phyloP scores from a whole-genome alignment of 2,797 vertebrate species.

The Pangasius mekongensis region DNA sequence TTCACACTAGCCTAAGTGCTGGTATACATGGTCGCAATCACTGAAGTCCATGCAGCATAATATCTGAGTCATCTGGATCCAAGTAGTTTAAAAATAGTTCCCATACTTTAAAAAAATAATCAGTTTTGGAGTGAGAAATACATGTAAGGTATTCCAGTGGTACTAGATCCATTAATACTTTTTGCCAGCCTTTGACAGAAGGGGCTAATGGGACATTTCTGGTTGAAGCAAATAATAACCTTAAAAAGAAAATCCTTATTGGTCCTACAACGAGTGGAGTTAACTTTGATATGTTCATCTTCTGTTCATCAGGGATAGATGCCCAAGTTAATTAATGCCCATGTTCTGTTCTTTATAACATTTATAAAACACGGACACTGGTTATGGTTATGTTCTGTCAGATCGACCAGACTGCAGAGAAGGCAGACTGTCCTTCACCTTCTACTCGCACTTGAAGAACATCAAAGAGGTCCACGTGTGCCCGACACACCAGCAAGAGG shows the following conservation, averaged over 20 bases:
- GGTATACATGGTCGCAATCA: too few species aligned
- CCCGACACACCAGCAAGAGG: conserved; percentile 74
- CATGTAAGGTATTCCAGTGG: too few species aligned
- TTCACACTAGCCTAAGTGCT: too few species aligned
- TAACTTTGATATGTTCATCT: background rate
- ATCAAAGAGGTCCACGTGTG: conserved; percentile 92
- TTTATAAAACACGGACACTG: background rate
- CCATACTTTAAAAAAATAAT: too few species aligned
- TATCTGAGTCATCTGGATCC: too few species aligned
- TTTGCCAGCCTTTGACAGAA: background rate
- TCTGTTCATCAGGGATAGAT: background rate
- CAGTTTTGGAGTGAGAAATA: too few species aligned
- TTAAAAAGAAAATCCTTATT: too few species aligned
- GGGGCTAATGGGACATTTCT: background rate
- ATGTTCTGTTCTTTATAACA: background rate
- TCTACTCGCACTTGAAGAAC: conserved; percentile 94
- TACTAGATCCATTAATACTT: background rate
- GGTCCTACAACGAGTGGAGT: background rate
- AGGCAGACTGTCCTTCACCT: conserved; percentile 88
- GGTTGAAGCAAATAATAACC: background rate
- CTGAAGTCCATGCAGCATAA: too few species aligned
- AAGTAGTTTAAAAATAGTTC: too few species aligned
- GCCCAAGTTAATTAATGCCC: background rate
- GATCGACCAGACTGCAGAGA: conserved; percentile 90
- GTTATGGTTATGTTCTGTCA: conserved; percentile 56